Conservation (phyloP, 2,888 invertebrate genomes). For the Aproaerema taeniolella region DNA sequence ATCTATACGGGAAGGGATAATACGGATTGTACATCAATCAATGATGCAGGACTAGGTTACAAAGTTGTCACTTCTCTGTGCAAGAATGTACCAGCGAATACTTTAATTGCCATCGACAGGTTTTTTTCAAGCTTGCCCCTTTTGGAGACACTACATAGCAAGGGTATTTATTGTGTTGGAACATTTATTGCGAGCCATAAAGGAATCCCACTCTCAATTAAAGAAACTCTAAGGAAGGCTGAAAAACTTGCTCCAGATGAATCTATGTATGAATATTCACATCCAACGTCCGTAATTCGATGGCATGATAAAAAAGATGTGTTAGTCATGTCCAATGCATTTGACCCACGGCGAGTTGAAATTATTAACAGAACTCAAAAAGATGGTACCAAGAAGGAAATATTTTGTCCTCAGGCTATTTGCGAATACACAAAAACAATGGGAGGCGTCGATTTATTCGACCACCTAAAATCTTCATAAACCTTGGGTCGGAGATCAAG, state of each 20-base stretch:
- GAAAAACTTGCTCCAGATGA: too few species aligned
- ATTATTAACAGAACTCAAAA: slow-evolving; percentile 23
- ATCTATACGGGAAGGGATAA: slow-evolving; percentile 7
- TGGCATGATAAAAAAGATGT: slow-evolving; percentile 19
- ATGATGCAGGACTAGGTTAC: background rate
- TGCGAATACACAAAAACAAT: slow-evolving; percentile 16
- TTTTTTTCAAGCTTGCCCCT: too few species aligned
- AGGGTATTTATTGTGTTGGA: too few species aligned
- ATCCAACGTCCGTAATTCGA: background rate
- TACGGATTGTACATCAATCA: background rate
- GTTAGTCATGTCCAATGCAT: slow-evolving; percentile 14
- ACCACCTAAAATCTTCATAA: slow-evolving; percentile 29
- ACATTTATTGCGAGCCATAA: too few species aligned
- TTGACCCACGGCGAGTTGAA: slow-evolving; percentile 15
- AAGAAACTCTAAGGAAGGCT: too few species aligned
- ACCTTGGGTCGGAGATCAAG: slow-evolving; percentile 25
- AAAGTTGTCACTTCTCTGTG: background rate
- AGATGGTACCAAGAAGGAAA: slow-evolving; percentile 25
- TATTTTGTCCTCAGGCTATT: slow-evolving; percentile 26
- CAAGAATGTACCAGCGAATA: background rate
- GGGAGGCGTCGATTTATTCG: slow-evolving; percentile 21
- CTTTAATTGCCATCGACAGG: background rate
- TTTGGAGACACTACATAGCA: too few species aligned
- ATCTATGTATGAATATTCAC: background rate
- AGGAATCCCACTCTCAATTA: too few species aligned